These are phyloP conservation scores for Embidobia sp. DNA, from an alignment of 2,888 invertebrate genomes.

Conservation along the genomic window DNA sequence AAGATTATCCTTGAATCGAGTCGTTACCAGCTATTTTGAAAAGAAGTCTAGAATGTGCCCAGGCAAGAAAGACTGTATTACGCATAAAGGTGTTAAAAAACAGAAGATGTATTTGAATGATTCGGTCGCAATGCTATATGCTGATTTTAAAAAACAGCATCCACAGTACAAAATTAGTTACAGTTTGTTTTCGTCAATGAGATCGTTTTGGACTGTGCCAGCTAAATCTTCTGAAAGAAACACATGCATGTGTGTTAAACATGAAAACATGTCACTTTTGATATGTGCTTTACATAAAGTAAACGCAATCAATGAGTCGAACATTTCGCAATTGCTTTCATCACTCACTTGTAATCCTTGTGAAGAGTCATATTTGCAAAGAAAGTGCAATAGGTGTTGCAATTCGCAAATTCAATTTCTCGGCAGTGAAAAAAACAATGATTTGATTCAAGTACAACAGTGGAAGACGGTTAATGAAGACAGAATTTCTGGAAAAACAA, in stretches of 20 bases:
- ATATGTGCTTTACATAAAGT: constrained; percentile 2
- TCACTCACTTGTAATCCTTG: constrained; percentile 2
- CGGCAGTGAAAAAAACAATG: neutral
- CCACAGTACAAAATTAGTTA: neutral
- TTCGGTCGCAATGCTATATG: constrained; percentile 3
- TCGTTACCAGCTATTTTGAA: constrained; percentile 16
- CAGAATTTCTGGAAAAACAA: constrained; percentile 9
- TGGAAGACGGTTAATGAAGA: constrained; percentile 24
- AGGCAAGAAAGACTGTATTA: constrained; percentile 24
- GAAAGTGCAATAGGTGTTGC: constrained; percentile 7
- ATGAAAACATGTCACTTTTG: constrained; percentile 28
- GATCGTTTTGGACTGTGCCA: neutral
- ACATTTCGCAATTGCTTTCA: constrained; percentile 4
- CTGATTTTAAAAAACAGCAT: neutral
- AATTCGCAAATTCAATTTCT: neutral
- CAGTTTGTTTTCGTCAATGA: neutral
- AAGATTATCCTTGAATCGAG: neutral
- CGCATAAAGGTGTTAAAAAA: constrained; percentile 1
- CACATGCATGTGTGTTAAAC: constrained; percentile 29
- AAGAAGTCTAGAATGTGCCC: constrained; percentile 27
- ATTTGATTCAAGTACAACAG: neutral
- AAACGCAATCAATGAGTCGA: neutral
- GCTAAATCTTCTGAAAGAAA: constrained; percentile 9
- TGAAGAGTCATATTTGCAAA: constrained; percentile 1
- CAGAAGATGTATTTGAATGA: constrained; percentile 25